Conservation (phyloP, 1,140 invertebrate species). For the Venturia canescens region DNA sequence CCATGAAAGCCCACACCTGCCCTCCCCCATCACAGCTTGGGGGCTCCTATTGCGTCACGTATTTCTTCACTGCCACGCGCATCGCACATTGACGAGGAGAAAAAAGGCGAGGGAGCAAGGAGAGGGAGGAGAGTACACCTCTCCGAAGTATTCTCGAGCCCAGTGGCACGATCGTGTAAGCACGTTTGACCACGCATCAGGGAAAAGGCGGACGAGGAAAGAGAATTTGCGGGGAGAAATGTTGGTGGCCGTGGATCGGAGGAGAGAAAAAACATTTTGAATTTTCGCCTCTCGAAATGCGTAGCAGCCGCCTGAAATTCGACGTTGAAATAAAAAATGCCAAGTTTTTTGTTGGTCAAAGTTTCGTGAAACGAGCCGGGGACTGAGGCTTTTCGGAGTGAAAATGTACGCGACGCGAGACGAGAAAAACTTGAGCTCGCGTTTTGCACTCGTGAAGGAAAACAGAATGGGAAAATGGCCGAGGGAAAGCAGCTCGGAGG, state of each 20-base stretch:
- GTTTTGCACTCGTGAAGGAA: constrained; percentile 30
- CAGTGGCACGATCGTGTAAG: constrained; percentile 23
- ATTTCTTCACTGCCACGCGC: constrained; percentile 24
- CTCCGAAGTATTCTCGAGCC: constrained; percentile 9
- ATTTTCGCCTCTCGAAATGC: not conserved
- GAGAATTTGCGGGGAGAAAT: not conserved
- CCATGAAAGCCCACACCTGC: constrained; percentile 60
- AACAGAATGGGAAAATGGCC: constrained; percentile 6
- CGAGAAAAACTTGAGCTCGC: not conserved
- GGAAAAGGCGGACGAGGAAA: not conserved
- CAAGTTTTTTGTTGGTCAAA: not conserved
- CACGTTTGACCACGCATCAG: constrained; percentile 7
- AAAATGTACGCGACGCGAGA: not conserved
- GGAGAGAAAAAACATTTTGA: no score
- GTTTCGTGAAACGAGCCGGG: not conserved
- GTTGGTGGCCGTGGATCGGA: no score
- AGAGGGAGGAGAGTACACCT: not conserved
- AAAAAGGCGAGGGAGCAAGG: not conserved
- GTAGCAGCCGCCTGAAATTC: not conserved
- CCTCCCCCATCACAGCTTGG: constrained; percentile 43
- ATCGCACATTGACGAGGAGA: constrained; percentile 8
- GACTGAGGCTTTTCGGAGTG: not conserved
- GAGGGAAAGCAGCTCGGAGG: not conserved
- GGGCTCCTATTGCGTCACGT: constrained; percentile 53
- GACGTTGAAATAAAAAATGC: not conserved